Conservation (phyloP, 1,140 invertebrate species). For the Drosophila subpulchrella region DNA sequence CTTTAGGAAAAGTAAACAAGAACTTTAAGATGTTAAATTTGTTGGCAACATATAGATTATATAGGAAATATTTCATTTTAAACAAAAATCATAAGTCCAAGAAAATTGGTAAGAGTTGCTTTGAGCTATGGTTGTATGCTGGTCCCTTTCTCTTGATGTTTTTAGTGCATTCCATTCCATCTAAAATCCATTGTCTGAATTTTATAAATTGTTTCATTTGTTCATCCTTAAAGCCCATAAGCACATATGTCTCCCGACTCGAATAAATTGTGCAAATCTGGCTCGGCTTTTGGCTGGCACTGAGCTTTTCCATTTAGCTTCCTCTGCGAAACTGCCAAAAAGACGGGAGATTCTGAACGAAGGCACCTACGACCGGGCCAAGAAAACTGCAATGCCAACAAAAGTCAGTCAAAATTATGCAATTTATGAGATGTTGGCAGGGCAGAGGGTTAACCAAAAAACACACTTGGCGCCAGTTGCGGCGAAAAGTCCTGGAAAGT, state of each 20-base stretch:
- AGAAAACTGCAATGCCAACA: constrained; percentile 68
- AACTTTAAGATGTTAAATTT: no score
- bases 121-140: no score
- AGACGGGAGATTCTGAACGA: constrained; percentile 29
- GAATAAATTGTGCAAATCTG: constrained; percentile 28
- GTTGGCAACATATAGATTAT: no score
- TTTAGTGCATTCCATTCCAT: not conserved
- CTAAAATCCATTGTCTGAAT: not conserved
- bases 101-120: no score
- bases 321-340: constrained; percentile 47
- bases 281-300: constrained; percentile 21
- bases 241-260: constrained; percentile 21
- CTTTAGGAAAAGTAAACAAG: no score
- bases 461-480: constrained; percentile 75
- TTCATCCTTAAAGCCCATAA: constrained; percentile 3
- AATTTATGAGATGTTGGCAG: constrained; percentile 81
- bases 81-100: no score
- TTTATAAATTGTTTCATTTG: not conserved
- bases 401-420: constrained; percentile 83
- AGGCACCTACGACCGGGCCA: constrained; percentile 63
- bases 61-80: no score
- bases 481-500: constrained; percentile 36
- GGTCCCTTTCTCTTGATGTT: not conserved
- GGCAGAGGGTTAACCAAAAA: constrained; percentile 65
- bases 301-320: constrained; percentile 14